Percentiles rank a stretch among this genome's conserved stretches.
These are phyloP conservation scores for Drosophila biarmipes DNA, from an alignment of 1,140 invertebrate species.

Conservation along the genomic window DNA sequence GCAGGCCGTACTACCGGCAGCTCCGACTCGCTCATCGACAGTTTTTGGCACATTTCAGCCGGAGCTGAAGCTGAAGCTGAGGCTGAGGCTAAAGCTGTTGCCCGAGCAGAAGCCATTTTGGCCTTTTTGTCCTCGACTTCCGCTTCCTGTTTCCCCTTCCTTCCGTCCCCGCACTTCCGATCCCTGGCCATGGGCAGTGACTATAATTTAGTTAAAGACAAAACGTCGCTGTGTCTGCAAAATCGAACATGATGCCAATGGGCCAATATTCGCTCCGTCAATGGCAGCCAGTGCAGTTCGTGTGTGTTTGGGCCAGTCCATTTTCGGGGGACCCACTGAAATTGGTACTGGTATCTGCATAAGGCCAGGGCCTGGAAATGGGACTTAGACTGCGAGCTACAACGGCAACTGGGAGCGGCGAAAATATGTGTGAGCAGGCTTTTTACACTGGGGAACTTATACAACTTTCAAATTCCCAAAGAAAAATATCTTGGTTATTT, in stretches of 20 bases:
- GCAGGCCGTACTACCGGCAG: conserved; percentile 45
- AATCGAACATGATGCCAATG: conserved; percentile 78
- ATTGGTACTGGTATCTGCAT: conserved; percentile 58
- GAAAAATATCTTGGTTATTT: no score
- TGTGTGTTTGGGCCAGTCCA: conserved; percentile 39
- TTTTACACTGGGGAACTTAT: conserved; percentile 8
- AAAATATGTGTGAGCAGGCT: conserved; percentile 30
- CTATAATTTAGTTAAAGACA: conserved; percentile 82
- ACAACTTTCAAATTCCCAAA: background rate
- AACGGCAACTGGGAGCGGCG: conserved; percentile 15
- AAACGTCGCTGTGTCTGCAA: conserved; percentile 77
- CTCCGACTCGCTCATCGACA: conserved; percentile 36
- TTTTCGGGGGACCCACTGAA: conserved; percentile 61
- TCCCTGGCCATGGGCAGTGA: conserved; percentile 51
- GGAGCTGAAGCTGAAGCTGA: conserved; percentile 22
- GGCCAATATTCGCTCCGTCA: conserved; percentile 68
- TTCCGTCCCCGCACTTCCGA: conserved; percentile 15
- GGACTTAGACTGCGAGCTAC: conserved; percentile 24
- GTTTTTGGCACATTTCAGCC: conserved; percentile 76
- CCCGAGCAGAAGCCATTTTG: conserved; percentile 26
- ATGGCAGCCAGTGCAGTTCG: conserved; percentile 46
- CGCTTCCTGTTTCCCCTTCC: conserved; percentile 14
- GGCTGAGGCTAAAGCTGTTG: conserved; percentile 12
- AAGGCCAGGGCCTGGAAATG: conserved; percentile 34
- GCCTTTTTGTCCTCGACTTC: conserved; percentile 35